A percentile compares a stretch with the other conserved stretches of the same genome.
phyloP scores from a whole-genome alignment of 2,797 vertebrate genomes.

The Macropus fuliginosus region DNA sequence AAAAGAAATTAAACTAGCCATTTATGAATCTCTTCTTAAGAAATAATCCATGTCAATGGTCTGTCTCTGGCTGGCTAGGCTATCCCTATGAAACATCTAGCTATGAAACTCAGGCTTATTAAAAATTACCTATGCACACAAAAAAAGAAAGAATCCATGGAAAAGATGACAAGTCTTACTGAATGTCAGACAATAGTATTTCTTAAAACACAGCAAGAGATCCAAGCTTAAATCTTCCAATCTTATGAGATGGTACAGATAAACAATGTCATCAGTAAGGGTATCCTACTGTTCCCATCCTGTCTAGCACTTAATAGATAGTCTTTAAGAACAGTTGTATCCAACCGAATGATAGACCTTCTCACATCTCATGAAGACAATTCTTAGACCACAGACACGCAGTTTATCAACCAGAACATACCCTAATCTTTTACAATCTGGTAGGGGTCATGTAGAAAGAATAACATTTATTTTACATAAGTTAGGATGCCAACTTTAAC shows the following conservation, averaged over 20 bases:
- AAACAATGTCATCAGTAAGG: neutral
- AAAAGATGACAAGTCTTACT: too few relatives aligned
- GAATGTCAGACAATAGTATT: neutral
- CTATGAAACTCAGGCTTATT: too few relatives aligned
- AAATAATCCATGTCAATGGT: neutral
- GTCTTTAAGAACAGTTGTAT: neutral
- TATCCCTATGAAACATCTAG: too few relatives aligned
- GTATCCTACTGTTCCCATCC: neutral
- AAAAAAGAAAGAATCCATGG: too few relatives aligned
- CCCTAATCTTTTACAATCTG: neutral
- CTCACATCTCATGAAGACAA: neutral
- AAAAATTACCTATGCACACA: too few relatives aligned
- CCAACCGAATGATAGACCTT: neutral
- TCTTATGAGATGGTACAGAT: neutral
- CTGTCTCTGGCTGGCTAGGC: too few relatives aligned
- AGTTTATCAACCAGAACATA: neutral
- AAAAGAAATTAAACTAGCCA: neutral
- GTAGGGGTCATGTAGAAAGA: neutral
- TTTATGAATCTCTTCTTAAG: neutral
- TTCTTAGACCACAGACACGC: neutral
- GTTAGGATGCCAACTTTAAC: neutral
- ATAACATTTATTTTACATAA: neutral
- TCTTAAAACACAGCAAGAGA: neutral
- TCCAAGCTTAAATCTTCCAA: neutral
- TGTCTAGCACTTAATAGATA: neutral